Conservation (phyloP, 2,797 vertebrate species). For the Gallinago solitaria region DNA sequence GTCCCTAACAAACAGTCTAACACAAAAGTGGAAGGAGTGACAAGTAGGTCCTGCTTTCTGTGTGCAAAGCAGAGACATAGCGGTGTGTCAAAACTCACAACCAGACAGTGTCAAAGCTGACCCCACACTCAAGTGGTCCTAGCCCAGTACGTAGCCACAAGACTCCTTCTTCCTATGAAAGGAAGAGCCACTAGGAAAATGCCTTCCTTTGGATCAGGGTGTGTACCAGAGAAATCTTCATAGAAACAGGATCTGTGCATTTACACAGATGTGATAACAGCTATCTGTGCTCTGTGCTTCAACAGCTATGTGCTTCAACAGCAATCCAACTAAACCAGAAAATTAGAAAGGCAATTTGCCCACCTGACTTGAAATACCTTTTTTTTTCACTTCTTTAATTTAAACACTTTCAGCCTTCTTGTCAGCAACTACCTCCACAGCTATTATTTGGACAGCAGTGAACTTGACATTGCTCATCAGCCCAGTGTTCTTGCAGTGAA, state of each 20-base stretch:
- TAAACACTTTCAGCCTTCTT: background rate
- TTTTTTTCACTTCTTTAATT: background rate
- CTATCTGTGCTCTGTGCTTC: background rate
- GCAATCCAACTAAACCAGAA: background rate
- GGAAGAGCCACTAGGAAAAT: background rate
- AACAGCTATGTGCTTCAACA: background rate
- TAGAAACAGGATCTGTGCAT: background rate
- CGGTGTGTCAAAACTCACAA: background rate
- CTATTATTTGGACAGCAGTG: background rate
- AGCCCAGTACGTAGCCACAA: background rate
- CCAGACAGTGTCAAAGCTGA: background rate
- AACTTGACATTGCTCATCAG: background rate
- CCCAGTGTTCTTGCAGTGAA: background rate
- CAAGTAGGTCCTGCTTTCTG: background rate
- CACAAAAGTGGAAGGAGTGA: background rate
- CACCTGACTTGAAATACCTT: background rate
- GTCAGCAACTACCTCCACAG: background rate
- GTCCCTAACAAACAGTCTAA: background rate
- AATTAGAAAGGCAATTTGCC: background rate
- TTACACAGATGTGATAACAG: background rate
- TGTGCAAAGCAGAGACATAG: background rate
- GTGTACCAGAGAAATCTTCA: background rate
- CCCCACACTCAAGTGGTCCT: rapidly evolving
- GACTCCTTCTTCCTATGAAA: background rate
- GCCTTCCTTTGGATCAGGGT: background rate